Evolutionary conservation across 2,888 invertebrate species (phyloP).

Genomic region (Tuberolachnus salignus): DNA sequence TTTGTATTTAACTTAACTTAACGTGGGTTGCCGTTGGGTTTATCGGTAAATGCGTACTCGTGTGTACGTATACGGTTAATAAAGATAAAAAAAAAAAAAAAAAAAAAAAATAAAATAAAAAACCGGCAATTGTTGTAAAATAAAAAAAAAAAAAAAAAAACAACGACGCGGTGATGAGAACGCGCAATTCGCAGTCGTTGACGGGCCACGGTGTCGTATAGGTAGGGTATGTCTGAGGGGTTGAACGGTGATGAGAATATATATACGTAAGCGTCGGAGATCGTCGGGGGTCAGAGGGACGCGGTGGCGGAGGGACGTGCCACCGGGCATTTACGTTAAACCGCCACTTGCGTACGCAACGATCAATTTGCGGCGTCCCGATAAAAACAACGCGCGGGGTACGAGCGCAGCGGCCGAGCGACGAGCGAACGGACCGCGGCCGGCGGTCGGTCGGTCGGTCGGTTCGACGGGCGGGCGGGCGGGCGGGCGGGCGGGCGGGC

Average conservation of each 20-base stretch:
- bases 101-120: no score
- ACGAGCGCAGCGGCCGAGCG: neutral
- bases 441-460: neutral
- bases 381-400: constrained; percentile 40
- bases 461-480: constrained; percentile 23
- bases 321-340: constrained; percentile 28
- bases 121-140: no score
- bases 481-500: constrained; percentile 17
- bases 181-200: no score
- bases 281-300: neutral
- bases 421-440: neutral
- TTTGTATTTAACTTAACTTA: no score
- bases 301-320: neutral
- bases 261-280: neutral
- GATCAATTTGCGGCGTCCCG: constrained; percentile 56
- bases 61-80: no score
- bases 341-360: constrained; percentile 49
- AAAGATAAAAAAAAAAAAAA: no score
- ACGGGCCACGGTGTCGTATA: no score
- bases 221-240: no score
- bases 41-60: no score
- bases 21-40: no score
- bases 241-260: neutral
- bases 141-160: no score
- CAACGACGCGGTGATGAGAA: no score